Evolutionary conservation across 2,113 vertebrate genomes (phyloP).

Genomic region (Chaenocephalus aceratus): DNA sequence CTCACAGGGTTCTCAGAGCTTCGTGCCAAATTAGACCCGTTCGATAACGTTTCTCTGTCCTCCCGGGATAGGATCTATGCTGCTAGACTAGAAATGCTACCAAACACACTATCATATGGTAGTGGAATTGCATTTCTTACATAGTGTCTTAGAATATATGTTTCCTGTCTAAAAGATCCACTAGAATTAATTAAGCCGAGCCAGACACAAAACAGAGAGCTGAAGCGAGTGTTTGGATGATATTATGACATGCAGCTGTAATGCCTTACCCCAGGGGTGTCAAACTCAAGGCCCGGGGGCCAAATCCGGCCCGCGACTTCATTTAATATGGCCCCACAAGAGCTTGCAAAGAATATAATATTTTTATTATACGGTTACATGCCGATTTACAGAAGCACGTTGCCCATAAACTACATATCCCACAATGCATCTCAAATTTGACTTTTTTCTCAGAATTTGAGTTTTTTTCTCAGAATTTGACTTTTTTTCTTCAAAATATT

Average conservation of each 20-base stretch:
- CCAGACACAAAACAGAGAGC: background rate
- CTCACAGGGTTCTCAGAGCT: slow-evolving; percentile 5
- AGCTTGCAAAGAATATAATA: no score
- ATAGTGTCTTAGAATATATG: background rate
- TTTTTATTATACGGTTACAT: no score
- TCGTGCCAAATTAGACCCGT: slow-evolving; percentile 12
- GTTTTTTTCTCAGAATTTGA: no score
- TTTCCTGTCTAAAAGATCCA: background rate
- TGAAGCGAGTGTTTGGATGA: background rate
- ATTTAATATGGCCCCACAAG: no score
- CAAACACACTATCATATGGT: background rate
- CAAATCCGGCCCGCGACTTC: no score
- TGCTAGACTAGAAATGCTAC: background rate
- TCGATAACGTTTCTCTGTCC: background rate
- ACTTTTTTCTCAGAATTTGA: no score
- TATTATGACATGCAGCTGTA: background rate
- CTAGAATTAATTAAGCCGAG: slow-evolving; percentile 1
- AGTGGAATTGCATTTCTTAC: background rate
- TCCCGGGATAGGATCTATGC: slow-evolving; percentile 16
- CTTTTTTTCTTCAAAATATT: no score
- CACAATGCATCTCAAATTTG: no score
- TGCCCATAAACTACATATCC: no score
- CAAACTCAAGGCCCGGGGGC: no score
- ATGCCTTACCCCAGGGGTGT: background rate
- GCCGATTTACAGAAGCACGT: no score